Base-by-base conservation (phyloP, 2,113 vertebrate species). In the Rhabdomys dilectus region DNA sequence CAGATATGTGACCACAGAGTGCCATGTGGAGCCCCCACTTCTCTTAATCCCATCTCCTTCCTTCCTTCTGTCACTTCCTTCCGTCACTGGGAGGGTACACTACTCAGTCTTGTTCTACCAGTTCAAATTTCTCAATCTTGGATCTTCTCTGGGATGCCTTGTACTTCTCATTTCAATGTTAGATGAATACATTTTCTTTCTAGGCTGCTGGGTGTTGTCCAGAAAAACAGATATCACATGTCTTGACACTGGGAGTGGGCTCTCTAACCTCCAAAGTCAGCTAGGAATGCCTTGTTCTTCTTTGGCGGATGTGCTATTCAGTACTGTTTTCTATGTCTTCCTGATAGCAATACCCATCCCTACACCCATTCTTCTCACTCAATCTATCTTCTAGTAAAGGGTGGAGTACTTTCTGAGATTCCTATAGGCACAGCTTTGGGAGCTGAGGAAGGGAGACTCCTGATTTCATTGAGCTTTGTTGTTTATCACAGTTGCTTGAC, bases 41-140 rank as follows among this genome's bases (percentile, higher is more conserved):
- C 66, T 86, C 45, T 81, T 22, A 70, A 19, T 45, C 26, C 45
- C 17, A 24, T 39, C 81, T 36, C 12, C 19, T 36, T 81, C 34
- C 77, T 48, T 84, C 17, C 68, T 96, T 94, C 53, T 86, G 36
- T 91, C 82, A 84, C 82, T 94, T 96, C 95, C 94, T 93, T 94
- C 81, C 29, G 3, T 87, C 34, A 81, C 1, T 31, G n/a, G 1
- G 26, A 58, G 48, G 12, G 22, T 36, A 16, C 6, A 36, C 68
- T 84, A 80, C 85, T 89, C 81, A 87, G 31, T 34, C n/a, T 77
- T 91, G 34, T 31, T n/a, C 29, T n/a, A 13, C 77, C 31, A 88
- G 12, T 7, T n/a, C 45, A 60, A 88, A 29, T 72, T 91, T 45
- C 62, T 91, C 48, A 87, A n/a, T 82, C 81, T 45, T 68, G 56